Conservation (phyloP, 2,888 invertebrate species). For the Phytoseiulus persimilis region DNA sequence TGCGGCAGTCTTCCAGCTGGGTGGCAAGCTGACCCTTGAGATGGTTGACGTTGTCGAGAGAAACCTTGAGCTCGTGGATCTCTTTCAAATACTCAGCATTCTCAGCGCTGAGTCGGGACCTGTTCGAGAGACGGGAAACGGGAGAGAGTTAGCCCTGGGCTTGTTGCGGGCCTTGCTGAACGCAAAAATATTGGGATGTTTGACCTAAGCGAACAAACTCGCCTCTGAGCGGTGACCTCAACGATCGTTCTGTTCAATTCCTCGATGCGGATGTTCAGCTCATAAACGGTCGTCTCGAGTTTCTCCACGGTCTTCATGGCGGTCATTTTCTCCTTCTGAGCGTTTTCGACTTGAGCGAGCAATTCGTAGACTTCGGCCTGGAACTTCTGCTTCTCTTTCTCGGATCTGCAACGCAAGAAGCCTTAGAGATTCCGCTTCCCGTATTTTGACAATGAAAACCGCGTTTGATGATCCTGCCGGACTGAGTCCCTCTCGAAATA, state of each 20-base stretch:
- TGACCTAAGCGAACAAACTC: slow-evolving; percentile 49
- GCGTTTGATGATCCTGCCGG: too few relatives aligned
- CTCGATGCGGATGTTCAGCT: slow-evolving; percentile 88
- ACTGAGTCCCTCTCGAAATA: too few relatives aligned
- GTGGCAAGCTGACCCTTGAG: slow-evolving; percentile 78
- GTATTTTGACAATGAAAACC: background rate
- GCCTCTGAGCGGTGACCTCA: slow-evolving; percentile 91
- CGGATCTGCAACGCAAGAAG: slow-evolving; percentile 63
- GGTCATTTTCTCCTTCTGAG: slow-evolving; percentile 75
- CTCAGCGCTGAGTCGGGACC: slow-evolving; percentile 54
- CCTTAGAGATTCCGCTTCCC: background rate
- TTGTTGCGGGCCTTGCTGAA: background rate
- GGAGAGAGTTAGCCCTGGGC: slow-evolving; percentile 42
- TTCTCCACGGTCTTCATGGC: slow-evolving; percentile 64
- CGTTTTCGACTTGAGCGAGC: slow-evolving; percentile 83
- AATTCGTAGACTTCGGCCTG: slow-evolving; percentile 97
- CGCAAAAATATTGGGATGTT: background rate
- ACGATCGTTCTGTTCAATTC: slow-evolving; percentile 93
- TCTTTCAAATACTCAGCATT: slow-evolving; percentile 87
- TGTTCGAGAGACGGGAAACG: slow-evolving; percentile 45
- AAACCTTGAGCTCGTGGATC: slow-evolving; percentile 92
- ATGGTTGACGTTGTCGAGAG: slow-evolving; percentile 83
- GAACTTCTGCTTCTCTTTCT: slow-evolving; percentile 97
- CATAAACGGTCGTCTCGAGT: slow-evolving; percentile 80
- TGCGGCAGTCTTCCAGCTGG: slow-evolving; percentile 87